Evolutionary conservation across 2,797 vertebrate species (phyloP), one percentile per base, ranked within the genome.

Genomic region (Thamnophis elegans): DNA sequence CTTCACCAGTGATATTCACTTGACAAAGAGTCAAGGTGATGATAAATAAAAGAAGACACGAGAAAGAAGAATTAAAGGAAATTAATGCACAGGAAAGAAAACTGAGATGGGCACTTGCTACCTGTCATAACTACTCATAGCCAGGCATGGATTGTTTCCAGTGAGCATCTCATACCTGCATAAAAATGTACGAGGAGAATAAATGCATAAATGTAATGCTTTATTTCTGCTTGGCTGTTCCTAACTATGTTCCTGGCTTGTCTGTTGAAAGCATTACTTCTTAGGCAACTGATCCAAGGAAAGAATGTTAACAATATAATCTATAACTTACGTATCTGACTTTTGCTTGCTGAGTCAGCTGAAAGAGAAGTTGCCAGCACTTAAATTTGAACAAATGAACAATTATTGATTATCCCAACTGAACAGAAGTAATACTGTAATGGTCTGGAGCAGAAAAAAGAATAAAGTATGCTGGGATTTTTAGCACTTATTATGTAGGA

Each of bases 311-410:
- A 56, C 47, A 65, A 18, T 78, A 82, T 51, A 60, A 78, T 87
- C 62, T 90, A 93, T 82, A 65, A 54, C 42, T 93, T 93, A 60
- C 59, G 22, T 20, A 88, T 65, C 56, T 93, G 89, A 88, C 11
- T 88, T 51, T 53, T 93, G 54, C 62, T 88, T 8, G 55, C 65
- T 93, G 92, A 90, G 54, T 88, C 90, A 93, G 85, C 92, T 90
- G 60, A 87, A 90, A 90, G 51, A 53, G 59, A 86, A 88, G 42
- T 51, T 93, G 92, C 92, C 85, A 91, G 86, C 92, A 88, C 85
- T 88, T 93, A 82, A 88, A 82, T 93, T 55, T 90, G n/a, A 90
- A 88, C 85, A 88, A 87, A 90, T 91, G 89, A 91, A 88, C 89
- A 88, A 90, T 54, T 88, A 91, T 91, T 93, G 92, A 90, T 93